These are phyloP conservation scores for Drosophila grimshawi DNA, from an alignment of 1,140 invertebrate species.

Conservation along the genomic window DNA sequence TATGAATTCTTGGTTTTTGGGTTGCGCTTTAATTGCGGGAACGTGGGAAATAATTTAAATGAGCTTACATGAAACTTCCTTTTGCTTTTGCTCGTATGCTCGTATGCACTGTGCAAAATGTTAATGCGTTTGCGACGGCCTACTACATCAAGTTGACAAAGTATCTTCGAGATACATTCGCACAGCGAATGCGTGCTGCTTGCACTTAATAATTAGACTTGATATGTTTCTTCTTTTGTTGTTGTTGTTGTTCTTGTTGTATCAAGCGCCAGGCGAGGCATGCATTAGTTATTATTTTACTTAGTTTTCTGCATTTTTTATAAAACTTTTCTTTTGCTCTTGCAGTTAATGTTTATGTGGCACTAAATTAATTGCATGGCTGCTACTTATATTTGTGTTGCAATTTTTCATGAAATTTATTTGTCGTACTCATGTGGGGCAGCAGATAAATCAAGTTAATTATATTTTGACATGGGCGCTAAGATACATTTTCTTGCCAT, in stretches of 20 bases:
- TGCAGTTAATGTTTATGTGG: slow-evolving; percentile 56
- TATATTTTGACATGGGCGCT: slow-evolving; percentile 67
- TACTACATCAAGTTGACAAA: slow-evolving; percentile 39
- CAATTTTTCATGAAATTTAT: slow-evolving; percentile 73
- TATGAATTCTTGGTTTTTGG: slow-evolving; percentile 42
- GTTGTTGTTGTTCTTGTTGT: slow-evolving; percentile 55
- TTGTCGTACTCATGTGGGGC: slow-evolving; percentile 72
- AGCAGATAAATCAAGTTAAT: slow-evolving; percentile 72
- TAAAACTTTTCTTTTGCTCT: slow-evolving; percentile 25
- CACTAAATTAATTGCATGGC: slow-evolving; percentile 74
- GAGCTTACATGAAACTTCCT: slow-evolving; percentile 48
- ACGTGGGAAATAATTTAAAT: slow-evolving; percentile 79
- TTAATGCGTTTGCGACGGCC: slow-evolving; percentile 4
- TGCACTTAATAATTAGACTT: slow-evolving; percentile 77
- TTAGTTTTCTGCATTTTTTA: slow-evolving; percentile 27
- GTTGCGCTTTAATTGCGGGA: slow-evolving; percentile 72
- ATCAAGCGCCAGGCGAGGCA: neutral
- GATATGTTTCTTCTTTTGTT: slow-evolving; percentile 15
- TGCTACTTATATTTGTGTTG: slow-evolving; percentile 64
- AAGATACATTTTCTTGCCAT: slow-evolving; percentile 56
- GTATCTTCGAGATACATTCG: slow-evolving; percentile 49
- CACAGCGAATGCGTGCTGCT: slow-evolving; percentile 61
- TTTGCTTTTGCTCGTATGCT: slow-evolving; percentile 26
- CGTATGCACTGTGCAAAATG: slow-evolving; percentile 48
- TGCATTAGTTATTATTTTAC: slow-evolving; percentile 12